Base-by-base conservation (phyloP, 2,888 invertebrate species). In the Malthinus flaveolus region DNA sequence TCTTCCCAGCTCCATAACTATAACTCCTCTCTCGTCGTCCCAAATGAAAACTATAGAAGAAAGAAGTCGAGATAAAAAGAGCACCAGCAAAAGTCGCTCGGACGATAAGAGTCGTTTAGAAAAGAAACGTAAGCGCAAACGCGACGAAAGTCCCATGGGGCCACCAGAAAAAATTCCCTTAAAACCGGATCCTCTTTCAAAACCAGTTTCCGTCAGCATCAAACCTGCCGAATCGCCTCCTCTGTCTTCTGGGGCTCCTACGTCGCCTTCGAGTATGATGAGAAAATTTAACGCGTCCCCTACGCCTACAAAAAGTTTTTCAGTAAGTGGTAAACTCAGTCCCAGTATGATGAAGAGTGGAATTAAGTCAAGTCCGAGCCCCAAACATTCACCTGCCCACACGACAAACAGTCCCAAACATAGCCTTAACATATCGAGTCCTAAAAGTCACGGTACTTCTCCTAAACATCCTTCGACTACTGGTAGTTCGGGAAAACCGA, bases 91-190 rank as follows among this genome's bases (percentile, higher is more conserved):
- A 73, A 80, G 67, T 61, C 70, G 68, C 55, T 73, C 73, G 55
- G 71, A 78, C 32, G 80, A 81, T 45, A 83, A 83, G 66, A 77
- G 72, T 32, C 79, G 81, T 61, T 63, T 82, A 57, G 87, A 93
- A 62, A 92, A 91, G 73, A 87, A 87, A 68, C 76, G 83, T 11
- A 91, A 91, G 67, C 86, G 90, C 69, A 90, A 91, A 72, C 83
- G 89, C 50, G 87, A 91, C 63, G 91, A 91, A 62, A 87, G 88
- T 71, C 85, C 89, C 0, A 90, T 90, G 90, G 90, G 90, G 1
- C 90, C 90, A 0, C 93, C 93, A 0, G 91, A 91, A 62, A 93
- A 93, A 75, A 82, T 90, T 7, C 90, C 90, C 1, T 84, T 85
- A 0, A 88, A 90, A 66, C 87, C 87, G 70, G 89, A 90, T 69